A percentile compares a stretch with the other conserved stretches of the same genome.
Conservation (phyloP, 2,113 vertebrate genomes). For the Cisticola juncidis region DNA sequence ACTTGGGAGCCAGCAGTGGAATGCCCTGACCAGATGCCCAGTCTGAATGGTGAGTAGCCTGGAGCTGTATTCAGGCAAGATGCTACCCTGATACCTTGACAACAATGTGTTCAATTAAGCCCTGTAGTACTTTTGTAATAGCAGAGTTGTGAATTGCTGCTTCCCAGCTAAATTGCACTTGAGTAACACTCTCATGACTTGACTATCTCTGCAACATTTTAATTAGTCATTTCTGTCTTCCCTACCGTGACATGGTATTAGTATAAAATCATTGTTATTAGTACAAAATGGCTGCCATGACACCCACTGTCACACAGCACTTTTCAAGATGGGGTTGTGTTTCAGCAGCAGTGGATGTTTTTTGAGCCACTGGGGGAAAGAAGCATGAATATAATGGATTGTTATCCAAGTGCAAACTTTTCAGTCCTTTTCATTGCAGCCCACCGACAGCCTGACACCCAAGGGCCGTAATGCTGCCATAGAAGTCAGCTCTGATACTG, state of each 20-base stretch:
- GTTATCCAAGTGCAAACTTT: neutral
- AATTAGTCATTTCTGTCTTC: conserved; percentile 60
- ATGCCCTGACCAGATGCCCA: neutral
- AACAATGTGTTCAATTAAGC: neutral
- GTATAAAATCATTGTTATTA: conserved; percentile 22
- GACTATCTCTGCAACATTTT: conserved; percentile 51
- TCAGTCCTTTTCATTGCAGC: neutral
- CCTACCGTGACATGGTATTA: neutral
- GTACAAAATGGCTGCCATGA: conserved; percentile 4
- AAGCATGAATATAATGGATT: neutral
- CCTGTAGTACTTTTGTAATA: conserved; percentile 45
- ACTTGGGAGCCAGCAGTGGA: neutral
- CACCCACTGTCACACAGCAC: neutral
- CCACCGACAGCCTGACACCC: neutral
- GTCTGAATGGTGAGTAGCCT: neutral
- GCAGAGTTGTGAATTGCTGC: conserved; percentile 23
- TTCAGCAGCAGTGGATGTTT: neutral
- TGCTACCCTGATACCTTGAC: neutral
- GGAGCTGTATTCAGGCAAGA: neutral
- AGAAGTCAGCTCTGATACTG: neutral
- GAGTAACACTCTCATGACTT: conserved; percentile 63
- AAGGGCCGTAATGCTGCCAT: neutral
- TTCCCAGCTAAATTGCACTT: conserved; percentile 55
- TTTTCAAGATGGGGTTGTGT: neutral
- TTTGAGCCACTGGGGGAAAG: neutral